Conservation (phyloP, 2,888 invertebrate genomes). For the Lasioglossum vierecki region DNA sequence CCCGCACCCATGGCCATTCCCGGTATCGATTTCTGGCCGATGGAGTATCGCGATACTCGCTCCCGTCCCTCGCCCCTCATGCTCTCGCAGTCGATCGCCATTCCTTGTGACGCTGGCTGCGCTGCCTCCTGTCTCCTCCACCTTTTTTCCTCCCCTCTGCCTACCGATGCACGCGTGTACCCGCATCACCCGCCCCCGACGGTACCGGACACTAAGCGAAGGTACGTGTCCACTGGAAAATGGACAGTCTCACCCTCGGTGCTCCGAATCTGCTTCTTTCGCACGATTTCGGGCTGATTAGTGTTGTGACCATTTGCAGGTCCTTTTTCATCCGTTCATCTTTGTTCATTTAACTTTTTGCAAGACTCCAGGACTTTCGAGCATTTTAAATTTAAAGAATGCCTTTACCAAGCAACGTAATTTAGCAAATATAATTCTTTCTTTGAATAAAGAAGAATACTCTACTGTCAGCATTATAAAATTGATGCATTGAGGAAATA, state of each 20-base stretch:
- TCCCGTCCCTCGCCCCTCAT: constrained; percentile 25
- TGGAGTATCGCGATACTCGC: constrained; percentile 71
- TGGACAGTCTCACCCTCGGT: constrained; percentile 36
- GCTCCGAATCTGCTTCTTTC: constrained; percentile 3
- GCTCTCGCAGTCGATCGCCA: constrained; percentile 46
- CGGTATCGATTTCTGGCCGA: constrained; percentile 78
- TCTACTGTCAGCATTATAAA: not conserved
- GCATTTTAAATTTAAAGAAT: not conserved
- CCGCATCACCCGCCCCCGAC: constrained; percentile 23
- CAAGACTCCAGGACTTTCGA: not conserved
- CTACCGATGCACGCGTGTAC: constrained; percentile 31
- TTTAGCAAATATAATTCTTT: not conserved
- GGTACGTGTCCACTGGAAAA: constrained; percentile 75
- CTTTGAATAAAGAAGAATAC: not conserved
- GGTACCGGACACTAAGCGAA: constrained; percentile 48
- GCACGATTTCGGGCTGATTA: not conserved
- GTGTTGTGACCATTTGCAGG: not conserved
- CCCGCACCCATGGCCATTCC: constrained; percentile 68
- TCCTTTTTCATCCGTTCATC: not conserved
- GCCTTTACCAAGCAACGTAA: not conserved
- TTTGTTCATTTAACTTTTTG: not conserved
- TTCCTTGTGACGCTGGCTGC: constrained; percentile 45
- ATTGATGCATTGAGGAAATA: not conserved
- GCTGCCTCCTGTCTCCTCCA: constrained; percentile 19
- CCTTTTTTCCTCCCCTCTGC: not conserved